Conservation (phyloP, 2,888 invertebrate species). For the Polydrusus tereticollis region DNA sequence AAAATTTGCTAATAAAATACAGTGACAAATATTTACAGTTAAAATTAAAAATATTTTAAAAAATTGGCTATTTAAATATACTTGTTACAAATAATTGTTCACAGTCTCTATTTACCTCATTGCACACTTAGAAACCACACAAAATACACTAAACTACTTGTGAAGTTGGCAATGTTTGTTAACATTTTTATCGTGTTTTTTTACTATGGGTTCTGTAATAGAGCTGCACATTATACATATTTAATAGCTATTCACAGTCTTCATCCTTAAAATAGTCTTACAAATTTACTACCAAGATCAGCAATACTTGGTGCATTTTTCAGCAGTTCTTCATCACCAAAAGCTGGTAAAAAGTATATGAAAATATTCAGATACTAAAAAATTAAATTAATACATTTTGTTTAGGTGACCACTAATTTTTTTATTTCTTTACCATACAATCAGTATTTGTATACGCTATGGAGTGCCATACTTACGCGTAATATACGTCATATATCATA, state of each 20-base stretch:
- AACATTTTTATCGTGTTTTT: slow-evolving; percentile 29
- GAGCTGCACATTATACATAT: slow-evolving; percentile 47
- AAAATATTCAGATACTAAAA: background rate
- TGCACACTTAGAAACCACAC: slow-evolving; percentile 60
- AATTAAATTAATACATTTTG: no score
- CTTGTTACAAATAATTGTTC: slow-evolving; percentile 43
- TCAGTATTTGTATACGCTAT: no score
- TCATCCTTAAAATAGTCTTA: slow-evolving; percentile 46
- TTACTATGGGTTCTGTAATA: slow-evolving; percentile 32
- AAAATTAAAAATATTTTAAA: slow-evolving; percentile 48
- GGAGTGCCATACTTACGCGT: no score
- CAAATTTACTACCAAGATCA: slow-evolving; percentile 33
- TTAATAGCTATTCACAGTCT: slow-evolving; percentile 52
- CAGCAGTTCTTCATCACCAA: slow-evolving; percentile 31
- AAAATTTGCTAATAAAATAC: slow-evolving; percentile 40
- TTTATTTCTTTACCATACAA: no score
- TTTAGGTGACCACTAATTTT: no score
- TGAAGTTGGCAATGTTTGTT: slow-evolving; percentile 48
- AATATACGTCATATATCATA: no score
- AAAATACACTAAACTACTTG: slow-evolving; percentile 46
- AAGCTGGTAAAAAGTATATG: background rate
- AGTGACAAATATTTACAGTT: slow-evolving; percentile 52
- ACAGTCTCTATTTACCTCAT: slow-evolving; percentile 63
- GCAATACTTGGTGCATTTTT: slow-evolving; percentile 27
- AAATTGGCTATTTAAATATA: slow-evolving; percentile 45